Evolutionary conservation across 2,888 invertebrate genomes (phyloP).

Genomic region (Folsomia manolachei): DNA sequence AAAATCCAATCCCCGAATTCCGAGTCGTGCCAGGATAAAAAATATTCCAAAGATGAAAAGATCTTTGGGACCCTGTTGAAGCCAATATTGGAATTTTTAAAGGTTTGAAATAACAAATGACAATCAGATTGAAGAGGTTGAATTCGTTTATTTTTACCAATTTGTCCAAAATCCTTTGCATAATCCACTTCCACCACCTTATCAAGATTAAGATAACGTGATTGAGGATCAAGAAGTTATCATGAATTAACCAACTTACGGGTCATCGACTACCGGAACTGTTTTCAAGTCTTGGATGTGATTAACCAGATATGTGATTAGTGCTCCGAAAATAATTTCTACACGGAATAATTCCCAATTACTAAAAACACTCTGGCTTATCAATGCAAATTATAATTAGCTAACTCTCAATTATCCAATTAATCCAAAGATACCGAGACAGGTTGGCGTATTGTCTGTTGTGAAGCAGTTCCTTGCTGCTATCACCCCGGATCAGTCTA

Average conservation of each 20-base stretch:
- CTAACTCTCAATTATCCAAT: background rate
- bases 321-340: background rate
- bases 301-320: background rate
- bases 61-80: background rate
- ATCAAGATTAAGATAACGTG: background rate
- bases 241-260: background rate
- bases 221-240: background rate
- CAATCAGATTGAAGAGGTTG: no score
- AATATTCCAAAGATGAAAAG: background rate
- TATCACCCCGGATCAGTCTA: no score
- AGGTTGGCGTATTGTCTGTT: background rate
- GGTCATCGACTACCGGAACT: background rate
- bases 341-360: no score
- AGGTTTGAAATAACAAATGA: no score
- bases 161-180: background rate
- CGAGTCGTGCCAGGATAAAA: background rate
- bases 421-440: background rate
- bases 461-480: no score
- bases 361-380: no score
- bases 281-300: background rate
- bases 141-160: no score
- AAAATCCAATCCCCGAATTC: background rate
- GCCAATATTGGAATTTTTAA: no score
- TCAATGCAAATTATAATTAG: background rate
- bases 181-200: background rate